Conservation (phyloP, 2,797 vertebrate genomes). For the Thripadectes ignobilis region DNA sequence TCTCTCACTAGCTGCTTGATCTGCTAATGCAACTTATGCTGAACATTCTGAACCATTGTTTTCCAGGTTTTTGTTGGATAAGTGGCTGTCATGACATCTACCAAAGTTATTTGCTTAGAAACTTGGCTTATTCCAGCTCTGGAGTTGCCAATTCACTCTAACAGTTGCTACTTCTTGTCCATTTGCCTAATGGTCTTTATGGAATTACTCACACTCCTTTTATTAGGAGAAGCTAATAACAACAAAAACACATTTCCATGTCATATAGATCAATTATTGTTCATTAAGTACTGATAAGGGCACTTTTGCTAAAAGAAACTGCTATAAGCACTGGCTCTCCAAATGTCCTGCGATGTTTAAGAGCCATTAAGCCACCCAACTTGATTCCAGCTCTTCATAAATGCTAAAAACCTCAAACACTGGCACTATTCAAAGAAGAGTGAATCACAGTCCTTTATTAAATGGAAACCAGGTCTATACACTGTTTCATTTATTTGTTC, state of each 20-base stretch:
- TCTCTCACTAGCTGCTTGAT: background rate
- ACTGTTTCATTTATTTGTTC: background rate
- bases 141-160: background rate
- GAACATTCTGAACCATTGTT: background rate
- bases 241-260: background rate
- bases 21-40: background rate
- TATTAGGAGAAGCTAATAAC: background rate
- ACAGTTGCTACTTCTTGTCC: background rate
- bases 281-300: background rate
- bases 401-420: background rate
- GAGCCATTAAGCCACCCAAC: background rate
- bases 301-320: background rate
- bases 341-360: background rate
- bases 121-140: background rate
- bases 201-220: background rate
- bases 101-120: background rate
- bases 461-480: background rate
- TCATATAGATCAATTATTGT: constrained; percentile 6
- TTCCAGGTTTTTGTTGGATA: background rate
- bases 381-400: background rate
- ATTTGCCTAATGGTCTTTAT: background rate
- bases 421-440: background rate
- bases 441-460: background rate
- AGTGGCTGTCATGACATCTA: background rate
- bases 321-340: background rate